Evolutionary conservation across 2,113 vertebrate genomes (phyloP), one percentile per base, ranked within the genome.

Genomic region (Cygnus buccinator): DNA sequence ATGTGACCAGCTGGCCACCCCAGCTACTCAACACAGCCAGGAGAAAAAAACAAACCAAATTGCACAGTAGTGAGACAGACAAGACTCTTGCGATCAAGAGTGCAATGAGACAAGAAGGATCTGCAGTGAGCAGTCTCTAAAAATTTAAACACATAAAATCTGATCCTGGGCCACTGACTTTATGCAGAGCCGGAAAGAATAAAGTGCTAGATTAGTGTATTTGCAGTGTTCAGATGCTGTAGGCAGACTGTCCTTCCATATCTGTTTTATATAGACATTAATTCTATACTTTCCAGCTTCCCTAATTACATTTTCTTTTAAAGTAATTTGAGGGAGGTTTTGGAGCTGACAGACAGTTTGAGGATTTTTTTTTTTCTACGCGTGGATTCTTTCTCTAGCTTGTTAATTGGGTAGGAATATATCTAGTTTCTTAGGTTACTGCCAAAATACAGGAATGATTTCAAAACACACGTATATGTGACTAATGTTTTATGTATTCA

Each of bases 1-100:
- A 28, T 9, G 22, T 0, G 1, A 35, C 52, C 1, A 0, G 37
- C 10, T 8, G 21, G 26, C 61, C 31, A 33, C 52, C n/a, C 48
- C 35, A 65, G 31, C 59, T 77, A 41, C 66, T 59, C 66, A 23
- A 20, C 1, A 0, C 55, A 78, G 9, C 13, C 33, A 23, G 35
- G 29, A 33, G 21, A 31, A 58, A 66, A 28, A 68, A 48, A 15
- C 41, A 88, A 77, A 86, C 6, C 31, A 55, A 65, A 57, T 2
- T 10, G 4, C 41, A 9, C 28, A 48, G 15, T 22, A 35, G 13
- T 28, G 46, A 68, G 43, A 20, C 31, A 67, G 82, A 11, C 59
- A 65, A 41, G 26, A 43, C 13, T 26, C 66, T n/a, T 12, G 11
- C n/a, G 31, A 43, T 44, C 13, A 28, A 48, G 66, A 20, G 16